A percentile compares a stretch with the other conserved stretches of the same genome.
These are phyloP conservation scores for Lutraria lutraria DNA, from an alignment of 2,888 invertebrate genomes.

Conservation along the genomic window DNA sequence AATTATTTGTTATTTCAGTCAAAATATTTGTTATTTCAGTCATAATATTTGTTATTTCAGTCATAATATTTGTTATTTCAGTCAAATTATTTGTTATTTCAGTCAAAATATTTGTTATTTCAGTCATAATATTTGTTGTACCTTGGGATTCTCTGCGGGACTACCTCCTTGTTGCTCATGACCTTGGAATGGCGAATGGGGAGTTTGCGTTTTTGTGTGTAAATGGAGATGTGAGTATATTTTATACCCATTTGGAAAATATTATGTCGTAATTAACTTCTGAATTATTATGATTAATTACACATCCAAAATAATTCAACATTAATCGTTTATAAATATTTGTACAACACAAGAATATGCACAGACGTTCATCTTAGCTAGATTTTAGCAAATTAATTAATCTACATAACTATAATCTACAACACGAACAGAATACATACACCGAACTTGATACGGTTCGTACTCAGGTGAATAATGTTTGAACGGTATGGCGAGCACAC, in stretches of 20 bases:
- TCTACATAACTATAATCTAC: too few species aligned
- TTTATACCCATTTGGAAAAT: too few species aligned
- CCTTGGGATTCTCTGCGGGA: slow-evolving; percentile 80
- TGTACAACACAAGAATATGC: too few species aligned
- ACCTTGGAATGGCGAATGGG: slow-evolving; percentile 81
- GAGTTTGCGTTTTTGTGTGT: slow-evolving; percentile 84
- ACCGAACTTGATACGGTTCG: too few species aligned
- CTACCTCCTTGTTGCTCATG: slow-evolving; percentile 82
- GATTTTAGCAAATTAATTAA: too few species aligned
- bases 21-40: slow-evolving; percentile 71
- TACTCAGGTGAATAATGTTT: not conserved
- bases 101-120: slow-evolving; percentile 37
- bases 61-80: slow-evolving; percentile 62
- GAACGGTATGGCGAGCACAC: not conserved
- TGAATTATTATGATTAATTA: too few species aligned
- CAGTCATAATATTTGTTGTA: slow-evolving; percentile 82
- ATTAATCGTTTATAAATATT: too few species aligned
- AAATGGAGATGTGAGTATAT: slow-evolving; percentile 80
- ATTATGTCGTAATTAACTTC: too few species aligned
- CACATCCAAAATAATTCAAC: too few species aligned
- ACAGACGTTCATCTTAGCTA: too few species aligned
- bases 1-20: too few species aligned
- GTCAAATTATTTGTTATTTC: slow-evolving; percentile 77
- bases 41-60: slow-evolving; percentile 78
- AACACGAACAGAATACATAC: too few species aligned